phyloP scores from a whole-genome alignment of 2,113 vertebrate genomes.

The Datnioides undecimradiatus region DNA sequence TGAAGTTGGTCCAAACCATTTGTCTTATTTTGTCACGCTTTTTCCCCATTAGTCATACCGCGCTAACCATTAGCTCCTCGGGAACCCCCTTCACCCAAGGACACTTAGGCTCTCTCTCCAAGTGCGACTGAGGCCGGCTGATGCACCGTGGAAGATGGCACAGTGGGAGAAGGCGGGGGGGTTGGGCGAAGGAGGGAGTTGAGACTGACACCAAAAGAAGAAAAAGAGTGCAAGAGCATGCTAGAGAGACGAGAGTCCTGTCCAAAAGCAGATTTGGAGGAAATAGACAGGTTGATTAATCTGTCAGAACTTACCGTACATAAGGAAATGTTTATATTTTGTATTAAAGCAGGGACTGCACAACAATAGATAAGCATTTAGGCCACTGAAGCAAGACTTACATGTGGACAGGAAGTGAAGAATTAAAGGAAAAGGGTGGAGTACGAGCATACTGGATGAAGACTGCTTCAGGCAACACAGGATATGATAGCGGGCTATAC shows the following conservation, averaged over 20 bases:
- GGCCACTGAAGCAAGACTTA: slow-evolving; percentile 33
- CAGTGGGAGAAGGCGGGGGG: slow-evolving; percentile 3
- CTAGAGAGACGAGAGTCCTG: slow-evolving; percentile 19
- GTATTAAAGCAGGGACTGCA: neutral
- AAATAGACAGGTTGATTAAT: slow-evolving; percentile 53
- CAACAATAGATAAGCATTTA: neutral
- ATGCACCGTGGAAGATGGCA: slow-evolving; percentile 59
- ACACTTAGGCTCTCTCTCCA: slow-evolving; percentile 79
- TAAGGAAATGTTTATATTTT: slow-evolving; percentile 6
- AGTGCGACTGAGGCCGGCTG: slow-evolving; percentile 68
- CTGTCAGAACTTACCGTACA: slow-evolving; percentile 21
- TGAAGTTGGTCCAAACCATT: slow-evolving; percentile 87
- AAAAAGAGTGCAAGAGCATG: slow-evolving; percentile 33
- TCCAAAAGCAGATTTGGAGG: slow-evolving; percentile 26
- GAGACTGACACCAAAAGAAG: slow-evolving; percentile 55
- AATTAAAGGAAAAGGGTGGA: slow-evolving; percentile 20
- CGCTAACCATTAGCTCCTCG: slow-evolving; percentile 80
- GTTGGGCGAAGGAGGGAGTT: slow-evolving; percentile 20
- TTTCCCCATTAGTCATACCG: slow-evolving; percentile 85
- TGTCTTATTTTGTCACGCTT: slow-evolving; percentile 87
- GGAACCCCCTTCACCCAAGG: slow-evolving; percentile 85
- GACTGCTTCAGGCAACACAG: slow-evolving; percentile 38
- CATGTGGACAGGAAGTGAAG: slow-evolving; percentile 30
- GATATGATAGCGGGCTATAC: slow-evolving; percentile 24
- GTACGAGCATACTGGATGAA: slow-evolving; percentile 22